Evolutionary conservation across 2,113 vertebrate species (phyloP).

Genomic region (Ranitomeya imitator): DNA sequence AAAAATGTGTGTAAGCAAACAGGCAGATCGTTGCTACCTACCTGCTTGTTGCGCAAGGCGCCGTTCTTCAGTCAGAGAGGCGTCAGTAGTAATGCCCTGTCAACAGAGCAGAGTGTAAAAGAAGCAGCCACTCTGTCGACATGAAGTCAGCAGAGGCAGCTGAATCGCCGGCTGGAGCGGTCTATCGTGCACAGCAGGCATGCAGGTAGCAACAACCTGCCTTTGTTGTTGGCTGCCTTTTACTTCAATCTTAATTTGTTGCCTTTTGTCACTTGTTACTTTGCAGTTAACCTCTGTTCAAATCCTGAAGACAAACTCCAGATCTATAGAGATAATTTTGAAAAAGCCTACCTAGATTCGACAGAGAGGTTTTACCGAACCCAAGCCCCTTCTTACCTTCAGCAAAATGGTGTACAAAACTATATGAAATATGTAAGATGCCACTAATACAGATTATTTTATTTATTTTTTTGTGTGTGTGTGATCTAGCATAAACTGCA

Average conservation of each 20-base stretch:
- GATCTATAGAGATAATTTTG: slow-evolving; percentile 99
- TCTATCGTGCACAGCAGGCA: too few species aligned
- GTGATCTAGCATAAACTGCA: slow-evolving; percentile 11
- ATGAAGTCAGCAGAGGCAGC: too few species aligned
- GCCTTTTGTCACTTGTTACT: slow-evolving; percentile 40
- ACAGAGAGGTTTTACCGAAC: slow-evolving; percentile 99
- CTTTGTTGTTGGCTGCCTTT: not conserved
- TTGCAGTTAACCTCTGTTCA: slow-evolving; percentile 96
- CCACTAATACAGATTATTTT: slow-evolving; percentile 18
- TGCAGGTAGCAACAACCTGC: too few species aligned
- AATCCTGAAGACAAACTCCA: slow-evolving; percentile 98
- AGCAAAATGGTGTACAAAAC: slow-evolving; percentile 98
- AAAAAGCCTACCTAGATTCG: slow-evolving; percentile 98
- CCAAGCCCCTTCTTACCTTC: slow-evolving; percentile 95
- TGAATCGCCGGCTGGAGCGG: too few species aligned
- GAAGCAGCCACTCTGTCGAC: too few species aligned
- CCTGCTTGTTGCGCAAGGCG: too few species aligned
- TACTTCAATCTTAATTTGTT: not conserved
- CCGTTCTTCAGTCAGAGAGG: too few species aligned
- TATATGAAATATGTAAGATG: slow-evolving; percentile 99
- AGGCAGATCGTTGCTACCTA: too few species aligned
- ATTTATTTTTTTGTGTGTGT: too few species aligned
- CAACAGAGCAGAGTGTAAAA: too few species aligned
- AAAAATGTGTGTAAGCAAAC: too few species aligned
- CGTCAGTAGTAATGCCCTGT: too few species aligned